phyloP scores from a whole-genome alignment of 2,888 invertebrate genomes.

The Limulus polyphemus region DNA sequence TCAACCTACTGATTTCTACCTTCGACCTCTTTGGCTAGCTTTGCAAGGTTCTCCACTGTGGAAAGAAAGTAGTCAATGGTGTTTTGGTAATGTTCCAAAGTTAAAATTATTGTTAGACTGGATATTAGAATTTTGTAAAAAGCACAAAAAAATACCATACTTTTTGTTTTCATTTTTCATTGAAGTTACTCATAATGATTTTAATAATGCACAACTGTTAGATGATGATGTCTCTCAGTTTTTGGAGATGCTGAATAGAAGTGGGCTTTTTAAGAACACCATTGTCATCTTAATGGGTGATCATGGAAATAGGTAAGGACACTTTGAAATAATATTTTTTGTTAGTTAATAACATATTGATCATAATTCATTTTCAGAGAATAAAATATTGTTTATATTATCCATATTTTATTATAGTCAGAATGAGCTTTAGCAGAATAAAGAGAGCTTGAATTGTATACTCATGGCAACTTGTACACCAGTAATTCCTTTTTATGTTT shows the following conservation, averaged over 20 bases:
- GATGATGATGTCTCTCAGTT: constrained; percentile 33
- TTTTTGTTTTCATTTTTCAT: constrained; percentile 37
- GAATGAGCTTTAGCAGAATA: too few species aligned
- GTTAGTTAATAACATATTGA: too few species aligned
- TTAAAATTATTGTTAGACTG: constrained; percentile 20
- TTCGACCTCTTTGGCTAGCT: constrained; percentile 56
- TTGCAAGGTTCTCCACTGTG: constrained; percentile 27
- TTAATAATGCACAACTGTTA: constrained; percentile 35
- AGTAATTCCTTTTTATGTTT: too few species aligned
- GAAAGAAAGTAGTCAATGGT: constrained; percentile 21
- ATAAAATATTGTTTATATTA: too few species aligned
- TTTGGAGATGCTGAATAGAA: too few species aligned
- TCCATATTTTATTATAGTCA: too few species aligned
- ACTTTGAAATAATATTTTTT: too few species aligned
- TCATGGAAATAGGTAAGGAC: constrained; percentile 31
- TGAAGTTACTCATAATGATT: constrained; percentile 39
- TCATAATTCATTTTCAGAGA: too few species aligned
- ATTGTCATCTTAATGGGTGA: constrained; percentile 31
- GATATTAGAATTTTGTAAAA: background rate
- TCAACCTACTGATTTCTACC: constrained; percentile 77
- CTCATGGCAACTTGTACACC: too few species aligned
- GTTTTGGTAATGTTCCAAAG: constrained; percentile 26
- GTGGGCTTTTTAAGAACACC: constrained; percentile 6
- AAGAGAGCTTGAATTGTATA: too few species aligned
- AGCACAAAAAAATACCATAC: constrained; percentile 24